A percentile compares a stretch with the other conserved stretches of the same genome.
These are phyloP conservation scores for Toxotes lorentzi DNA, from an alignment of 2,797 vertebrate species.

Conservation along the genomic window DNA sequence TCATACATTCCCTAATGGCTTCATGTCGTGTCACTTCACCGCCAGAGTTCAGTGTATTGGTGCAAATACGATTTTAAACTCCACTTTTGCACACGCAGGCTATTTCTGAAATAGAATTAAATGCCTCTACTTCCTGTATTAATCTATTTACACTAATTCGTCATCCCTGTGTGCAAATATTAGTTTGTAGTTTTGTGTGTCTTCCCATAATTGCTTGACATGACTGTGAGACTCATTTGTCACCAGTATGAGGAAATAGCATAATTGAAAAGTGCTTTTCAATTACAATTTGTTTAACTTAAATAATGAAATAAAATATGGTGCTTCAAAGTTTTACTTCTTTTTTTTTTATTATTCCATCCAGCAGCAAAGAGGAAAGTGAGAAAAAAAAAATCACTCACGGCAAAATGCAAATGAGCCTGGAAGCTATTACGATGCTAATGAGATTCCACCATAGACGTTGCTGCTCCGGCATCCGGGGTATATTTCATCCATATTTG, in stretches of 20 bases:
- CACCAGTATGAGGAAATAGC: conserved; percentile 72
- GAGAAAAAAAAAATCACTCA: conserved; percentile 81
- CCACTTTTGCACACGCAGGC: conserved; percentile 45
- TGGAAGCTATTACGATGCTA: conserved; percentile 91
- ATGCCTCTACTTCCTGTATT: conserved; percentile 66
- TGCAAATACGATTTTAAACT: conserved; percentile 57
- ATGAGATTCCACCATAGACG: conserved; percentile 89
- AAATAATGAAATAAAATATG: conserved; percentile 86
- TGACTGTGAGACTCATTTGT: conserved; percentile 78
- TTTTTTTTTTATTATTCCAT: conserved; percentile 76
- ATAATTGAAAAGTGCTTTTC: conserved; percentile 87
- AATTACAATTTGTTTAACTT: conserved; percentile 87
- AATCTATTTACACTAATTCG: conserved; percentile 80
- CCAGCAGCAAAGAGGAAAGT: conserved; percentile 71
- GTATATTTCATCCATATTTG: conserved; percentile 89
- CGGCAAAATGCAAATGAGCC: conserved; percentile 90
- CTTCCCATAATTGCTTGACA: conserved; percentile 80
- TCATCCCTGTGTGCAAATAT: conserved; percentile 80
- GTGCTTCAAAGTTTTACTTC: conserved; percentile 83
- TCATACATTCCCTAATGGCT: conserved; percentile 5
- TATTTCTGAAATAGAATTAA: conserved; percentile 70
- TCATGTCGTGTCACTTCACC: conserved; percentile 17
- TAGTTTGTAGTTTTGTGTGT: conserved; percentile 79
- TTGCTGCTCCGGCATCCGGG: conserved; percentile 83
- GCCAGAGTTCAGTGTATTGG: conserved; percentile 25